These are phyloP conservation scores for Sus cebifrons DNA, from an alignment of 2,797 vertebrate genomes.

Conservation along the genomic window DNA sequence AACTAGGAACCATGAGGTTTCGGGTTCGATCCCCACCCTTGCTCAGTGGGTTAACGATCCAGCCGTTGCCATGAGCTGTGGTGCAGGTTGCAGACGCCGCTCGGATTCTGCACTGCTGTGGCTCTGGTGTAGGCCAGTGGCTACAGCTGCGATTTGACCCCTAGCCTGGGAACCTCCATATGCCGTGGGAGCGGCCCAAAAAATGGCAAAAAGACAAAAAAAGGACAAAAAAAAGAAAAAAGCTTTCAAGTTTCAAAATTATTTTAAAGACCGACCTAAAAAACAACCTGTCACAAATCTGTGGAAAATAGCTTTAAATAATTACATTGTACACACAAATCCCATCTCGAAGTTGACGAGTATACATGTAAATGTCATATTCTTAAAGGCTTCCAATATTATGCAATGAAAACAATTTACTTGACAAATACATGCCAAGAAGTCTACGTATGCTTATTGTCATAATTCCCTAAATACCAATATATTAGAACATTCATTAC, in stretches of 20 bases:
- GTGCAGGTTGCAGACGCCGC: too few relatives aligned
- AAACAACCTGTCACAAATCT: not conserved
- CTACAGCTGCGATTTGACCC: too few relatives aligned
- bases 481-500: not conserved
- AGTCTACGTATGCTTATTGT: not conserved
- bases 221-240: not conserved
- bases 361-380: not conserved
- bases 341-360: not conserved
- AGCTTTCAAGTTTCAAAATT: constrained; percentile 61
- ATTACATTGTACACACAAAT: not conserved
- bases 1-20: too few relatives aligned
- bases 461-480: not conserved
- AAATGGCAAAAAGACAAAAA: too few relatives aligned
- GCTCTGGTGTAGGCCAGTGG: too few relatives aligned
- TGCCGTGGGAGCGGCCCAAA: too few relatives aligned
- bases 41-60: too few relatives aligned
- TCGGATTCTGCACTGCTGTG: too few relatives aligned
- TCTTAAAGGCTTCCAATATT: not conserved
- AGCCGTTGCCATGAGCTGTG: too few relatives aligned
- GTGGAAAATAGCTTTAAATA: constrained; percentile 3
- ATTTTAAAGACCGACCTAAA: constrained; percentile 14
- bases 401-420: constrained; percentile 37
- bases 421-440: not conserved
- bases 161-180: too few relatives aligned
- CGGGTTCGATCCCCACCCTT: too few relatives aligned